These are phyloP conservation scores for Heliconius hermathena DNA, from an alignment of 1,140 invertebrate species.

Conservation along the genomic window DNA sequence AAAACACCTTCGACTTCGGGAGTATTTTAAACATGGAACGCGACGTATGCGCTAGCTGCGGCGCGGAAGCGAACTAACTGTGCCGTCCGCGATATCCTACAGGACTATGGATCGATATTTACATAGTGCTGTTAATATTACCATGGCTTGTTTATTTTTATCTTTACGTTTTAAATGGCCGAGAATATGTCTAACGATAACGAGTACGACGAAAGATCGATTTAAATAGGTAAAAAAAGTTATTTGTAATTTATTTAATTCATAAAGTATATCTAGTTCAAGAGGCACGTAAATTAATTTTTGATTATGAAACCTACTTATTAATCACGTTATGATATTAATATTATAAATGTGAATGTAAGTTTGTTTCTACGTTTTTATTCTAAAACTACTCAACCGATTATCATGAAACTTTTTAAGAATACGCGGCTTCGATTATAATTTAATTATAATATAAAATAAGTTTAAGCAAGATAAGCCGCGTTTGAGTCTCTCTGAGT, in stretches of 20 bases:
- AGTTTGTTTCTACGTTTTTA: too few species aligned
- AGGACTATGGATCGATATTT: constrained; percentile 80
- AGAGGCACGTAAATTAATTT: not conserved
- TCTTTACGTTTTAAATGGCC: constrained; percentile 50
- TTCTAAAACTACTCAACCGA: too few species aligned
- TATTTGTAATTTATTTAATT: not conserved
- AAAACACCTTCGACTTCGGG: constrained; percentile 24
- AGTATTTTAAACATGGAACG: constrained; percentile 50
- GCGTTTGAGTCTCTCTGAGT: too few species aligned
- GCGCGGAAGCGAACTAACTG: constrained; percentile 72
- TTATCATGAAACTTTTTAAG: too few species aligned
- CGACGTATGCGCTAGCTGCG: constrained; percentile 69
- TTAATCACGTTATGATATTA: not conserved
- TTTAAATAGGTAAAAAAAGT: constrained; percentile 16
- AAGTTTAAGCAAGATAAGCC: too few species aligned
- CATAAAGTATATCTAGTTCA: not conserved
- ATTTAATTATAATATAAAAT: too few species aligned
- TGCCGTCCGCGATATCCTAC: constrained; percentile 66
- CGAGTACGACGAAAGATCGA: constrained; percentile 31
- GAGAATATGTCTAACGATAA: constrained; percentile 28
- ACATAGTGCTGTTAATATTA: constrained; percentile 78
- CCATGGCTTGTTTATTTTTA: constrained; percentile 65
- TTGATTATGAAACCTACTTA: not conserved
- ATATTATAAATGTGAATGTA: too few species aligned
- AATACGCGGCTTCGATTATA: too few species aligned